Conservation (phyloP, 2,797 vertebrate species). For the Salmo trutta region DNA sequence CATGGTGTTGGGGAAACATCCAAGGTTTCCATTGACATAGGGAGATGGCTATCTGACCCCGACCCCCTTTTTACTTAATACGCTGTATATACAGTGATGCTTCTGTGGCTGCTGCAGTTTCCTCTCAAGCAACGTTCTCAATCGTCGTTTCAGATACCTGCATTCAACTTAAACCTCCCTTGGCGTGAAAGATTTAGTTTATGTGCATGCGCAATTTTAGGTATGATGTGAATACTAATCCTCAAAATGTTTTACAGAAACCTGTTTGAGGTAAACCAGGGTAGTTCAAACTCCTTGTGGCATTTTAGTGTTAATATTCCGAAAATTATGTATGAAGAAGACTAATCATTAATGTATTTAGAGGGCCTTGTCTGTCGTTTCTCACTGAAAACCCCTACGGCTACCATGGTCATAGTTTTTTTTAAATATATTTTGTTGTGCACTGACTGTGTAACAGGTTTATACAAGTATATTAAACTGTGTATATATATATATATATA, state of each 20-base stretch:
- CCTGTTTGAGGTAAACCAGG: conserved; percentile 18
- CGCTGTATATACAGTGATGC: background rate
- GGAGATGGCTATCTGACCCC: background rate
- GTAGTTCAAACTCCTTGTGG: conserved; percentile 3
- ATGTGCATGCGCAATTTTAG: background rate
- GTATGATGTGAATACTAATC: background rate
- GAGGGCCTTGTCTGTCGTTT: background rate
- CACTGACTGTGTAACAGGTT: conserved; percentile 16
- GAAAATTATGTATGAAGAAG: conserved; percentile 1
- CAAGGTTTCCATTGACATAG: background rate
- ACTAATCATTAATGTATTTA: background rate
- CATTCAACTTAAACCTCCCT: background rate
- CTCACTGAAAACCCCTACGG: background rate
- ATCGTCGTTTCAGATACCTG: background rate
- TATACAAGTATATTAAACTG: conserved; percentile 13
- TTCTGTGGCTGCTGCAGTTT: background rate
- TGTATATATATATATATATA: background rate
- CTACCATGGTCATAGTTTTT: background rate
- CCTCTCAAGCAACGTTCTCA: background rate
- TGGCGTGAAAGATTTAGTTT: background rate
- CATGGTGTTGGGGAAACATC: background rate
- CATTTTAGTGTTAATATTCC: conserved; percentile 17
- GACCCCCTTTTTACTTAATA: background rate
- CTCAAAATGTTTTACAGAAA: background rate
- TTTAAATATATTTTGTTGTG: background rate